A percentile compares a stretch with the other conserved stretches of the same genome.
phyloP scores from a whole-genome alignment of 2,113 vertebrate genomes.

The Suncus etruscus region DNA sequence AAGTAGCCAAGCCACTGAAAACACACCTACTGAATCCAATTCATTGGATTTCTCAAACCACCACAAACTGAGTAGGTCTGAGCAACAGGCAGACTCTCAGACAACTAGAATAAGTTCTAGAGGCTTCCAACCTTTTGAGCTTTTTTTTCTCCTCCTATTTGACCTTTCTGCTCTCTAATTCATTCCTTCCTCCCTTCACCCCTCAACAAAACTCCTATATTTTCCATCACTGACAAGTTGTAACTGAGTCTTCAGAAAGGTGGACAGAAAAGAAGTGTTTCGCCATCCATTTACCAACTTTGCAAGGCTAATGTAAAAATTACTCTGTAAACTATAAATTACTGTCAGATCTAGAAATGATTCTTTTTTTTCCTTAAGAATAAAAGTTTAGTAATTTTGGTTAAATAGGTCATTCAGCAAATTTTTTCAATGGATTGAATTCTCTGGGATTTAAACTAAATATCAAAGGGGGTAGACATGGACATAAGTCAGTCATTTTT shows the following conservation, averaged over 20 bases:
- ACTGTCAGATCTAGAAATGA: neutral
- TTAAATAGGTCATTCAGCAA: neutral
- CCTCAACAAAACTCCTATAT: neutral
- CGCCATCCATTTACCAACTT: neutral
- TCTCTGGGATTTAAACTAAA: slow-evolving; percentile 8
- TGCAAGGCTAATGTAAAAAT: neutral
- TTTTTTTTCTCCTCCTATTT: neutral
- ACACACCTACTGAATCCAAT: neutral
- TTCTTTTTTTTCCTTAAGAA: neutral
- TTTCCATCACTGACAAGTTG: slow-evolving; percentile 3
- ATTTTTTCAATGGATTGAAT: slow-evolving; percentile 9
- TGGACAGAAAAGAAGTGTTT: neutral
- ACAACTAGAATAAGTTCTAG: neutral
- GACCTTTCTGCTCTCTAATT: neutral
- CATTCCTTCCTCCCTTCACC: too few species aligned
- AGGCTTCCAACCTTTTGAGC: neutral
- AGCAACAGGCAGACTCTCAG: neutral
- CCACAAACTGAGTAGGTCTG: neutral
- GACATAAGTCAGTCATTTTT: neutral
- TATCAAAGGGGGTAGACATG: neutral
- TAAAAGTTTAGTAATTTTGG: slow-evolving; percentile 16
- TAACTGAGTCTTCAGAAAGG: slow-evolving; percentile 17
- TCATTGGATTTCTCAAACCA: neutral
- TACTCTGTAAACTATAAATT: neutral
- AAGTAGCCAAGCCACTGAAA: neutral